Evolutionary conservation across 2,888 invertebrate genomes (phyloP).

Genomic region (Amiota communis): DNA sequence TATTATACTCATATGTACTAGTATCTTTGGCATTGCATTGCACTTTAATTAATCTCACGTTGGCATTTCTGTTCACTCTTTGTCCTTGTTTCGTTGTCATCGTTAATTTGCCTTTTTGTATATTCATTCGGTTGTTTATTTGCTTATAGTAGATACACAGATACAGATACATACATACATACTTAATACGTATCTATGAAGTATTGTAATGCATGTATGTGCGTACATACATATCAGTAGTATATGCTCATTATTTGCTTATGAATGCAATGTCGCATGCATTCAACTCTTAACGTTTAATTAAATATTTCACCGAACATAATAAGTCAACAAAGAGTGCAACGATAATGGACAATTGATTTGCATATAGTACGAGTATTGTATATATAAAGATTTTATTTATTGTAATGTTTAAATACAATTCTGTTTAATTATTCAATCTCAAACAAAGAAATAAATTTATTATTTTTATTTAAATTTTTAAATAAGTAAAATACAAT

Average conservation of each 20-base stretch:
- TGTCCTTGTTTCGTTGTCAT: constrained; percentile 5
- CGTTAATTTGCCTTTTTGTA: constrained; percentile 21
- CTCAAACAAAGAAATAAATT: neutral
- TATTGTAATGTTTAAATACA: neutral
- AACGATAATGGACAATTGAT: neutral
- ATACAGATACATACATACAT: too few relatives aligned
- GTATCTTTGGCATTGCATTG: neutral
- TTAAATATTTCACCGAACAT: constrained; percentile 5
- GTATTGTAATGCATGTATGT: too few relatives aligned
- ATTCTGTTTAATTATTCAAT: neutral
- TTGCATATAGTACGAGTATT: too few relatives aligned
- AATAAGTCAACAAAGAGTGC: neutral
- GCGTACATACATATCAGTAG: neutral
- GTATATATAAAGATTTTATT: neutral
- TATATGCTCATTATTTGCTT: neutral
- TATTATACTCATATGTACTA: too few relatives aligned
- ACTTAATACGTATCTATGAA: too few relatives aligned
- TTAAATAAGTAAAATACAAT: too few relatives aligned
- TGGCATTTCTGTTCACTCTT: neutral
- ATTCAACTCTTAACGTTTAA: neutral
- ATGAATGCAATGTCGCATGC: neutral
- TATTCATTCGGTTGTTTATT: constrained; percentile 21
- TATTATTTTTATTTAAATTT: too few relatives aligned
- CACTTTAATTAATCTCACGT: constrained; percentile 18
- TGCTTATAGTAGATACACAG: constrained; percentile 10